Base-by-base conservation (phyloP, 2,797 vertebrate genomes). In the Taeniopygia guttata region DNA sequence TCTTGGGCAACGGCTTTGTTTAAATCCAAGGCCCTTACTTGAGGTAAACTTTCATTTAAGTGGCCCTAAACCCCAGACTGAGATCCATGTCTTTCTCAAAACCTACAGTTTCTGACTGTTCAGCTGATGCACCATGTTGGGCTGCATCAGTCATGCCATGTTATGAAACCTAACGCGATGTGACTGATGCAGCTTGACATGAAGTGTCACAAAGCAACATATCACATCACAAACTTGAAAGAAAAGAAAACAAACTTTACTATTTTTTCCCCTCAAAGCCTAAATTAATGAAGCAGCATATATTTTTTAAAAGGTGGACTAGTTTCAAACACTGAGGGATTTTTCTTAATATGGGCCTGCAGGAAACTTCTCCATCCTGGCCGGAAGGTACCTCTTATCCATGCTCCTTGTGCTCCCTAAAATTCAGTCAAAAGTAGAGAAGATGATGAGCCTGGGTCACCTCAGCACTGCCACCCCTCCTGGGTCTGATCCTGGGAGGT, bases 161-260 rank as follows among this genome's bases (percentile, higher is more conserved):
- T 96, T 96, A 94, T 34, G 93, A 96, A 96, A 96, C 81, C 67
- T 92, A 96, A 97, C 40, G 0, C 70, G 1, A 96, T 94, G 95
- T 96, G 96, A 97, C 95, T 96, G 97, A 97, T 97, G 94, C 84
- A 75, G 92, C 80, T 77, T 95, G 96, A 97, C 96, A 3, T 38
- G 74, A 80, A 55, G 63, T 96, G 97, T 97, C 97, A 93, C 95
- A 93, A 96, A 96, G 96, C 95, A 94, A 87, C 96, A 96, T 95
- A 93, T 97, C 97, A 97, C 84, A 94, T 94, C 93, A 81, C 82
- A 95, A 96, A 96, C 95, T 91, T 94, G 93, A 96, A 94, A 87
- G 84, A 84, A 89, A 95, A 89, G 58, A 74, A 95, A 96, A 95
- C 88, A 96, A 96, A 91, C 80, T 87, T 92, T 49, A 78, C 68